Evolutionary conservation across 2,888 invertebrate species (phyloP).

Genomic region (Cosmia pyralina): DNA sequence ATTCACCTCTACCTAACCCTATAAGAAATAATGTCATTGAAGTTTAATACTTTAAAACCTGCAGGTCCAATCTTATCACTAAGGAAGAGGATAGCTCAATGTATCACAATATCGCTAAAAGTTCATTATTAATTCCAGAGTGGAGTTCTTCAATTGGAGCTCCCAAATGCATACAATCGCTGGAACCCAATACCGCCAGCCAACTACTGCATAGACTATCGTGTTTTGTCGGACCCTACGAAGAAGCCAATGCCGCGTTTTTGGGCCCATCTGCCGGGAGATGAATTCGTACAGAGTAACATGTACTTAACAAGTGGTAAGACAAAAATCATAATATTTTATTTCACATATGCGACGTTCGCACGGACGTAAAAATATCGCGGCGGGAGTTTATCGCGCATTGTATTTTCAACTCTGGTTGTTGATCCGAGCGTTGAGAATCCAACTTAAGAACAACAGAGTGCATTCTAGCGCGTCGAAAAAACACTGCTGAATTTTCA

Average conservation of each 20-base stretch:
- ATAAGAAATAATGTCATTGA: too few species aligned
- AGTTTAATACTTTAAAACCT: too few species aligned
- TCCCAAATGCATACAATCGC: conserved; percentile 66
- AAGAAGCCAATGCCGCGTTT: conserved; percentile 1
- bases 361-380: too few species aligned
- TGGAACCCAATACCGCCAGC: conserved; percentile 56
- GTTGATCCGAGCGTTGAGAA: too few species aligned
- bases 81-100: too few species aligned
- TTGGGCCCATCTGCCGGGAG: conserved; percentile 36
- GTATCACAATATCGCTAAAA: neutral
- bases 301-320: conserved; percentile 65
- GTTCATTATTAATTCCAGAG: conserved; percentile 59
- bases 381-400: too few species aligned
- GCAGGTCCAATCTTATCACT: too few species aligned
- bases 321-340: neutral
- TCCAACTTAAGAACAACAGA: too few species aligned
- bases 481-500: too few species aligned
- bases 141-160: conserved; percentile 62
- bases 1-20: neutral
- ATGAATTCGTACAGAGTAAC: conserved; percentile 24
- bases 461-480: too few species aligned
- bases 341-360: too few species aligned
- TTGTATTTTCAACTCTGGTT: too few species aligned
- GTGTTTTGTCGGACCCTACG: neutral
- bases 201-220: conserved; percentile 68